Evolutionary conservation across 2,113 vertebrate species (phyloP).

Genomic region (Colaptes auratus): DNA sequence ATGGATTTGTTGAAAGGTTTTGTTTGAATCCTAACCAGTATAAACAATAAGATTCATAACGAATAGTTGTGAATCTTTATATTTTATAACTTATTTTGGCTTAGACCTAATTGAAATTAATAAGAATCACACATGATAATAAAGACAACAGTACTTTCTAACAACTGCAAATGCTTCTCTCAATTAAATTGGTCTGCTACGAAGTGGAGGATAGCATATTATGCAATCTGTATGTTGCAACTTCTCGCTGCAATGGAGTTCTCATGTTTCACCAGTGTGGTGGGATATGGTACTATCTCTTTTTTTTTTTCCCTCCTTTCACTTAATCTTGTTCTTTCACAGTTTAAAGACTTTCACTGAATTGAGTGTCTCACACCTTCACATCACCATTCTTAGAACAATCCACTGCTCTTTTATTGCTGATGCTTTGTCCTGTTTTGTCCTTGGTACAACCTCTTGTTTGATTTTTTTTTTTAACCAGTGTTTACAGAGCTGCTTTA

Average conservation of each 20-base stretch:
- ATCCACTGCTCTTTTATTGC: not conserved
- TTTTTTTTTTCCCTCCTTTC: not conserved
- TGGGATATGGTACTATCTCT: not conserved
- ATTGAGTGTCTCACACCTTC: not conserved
- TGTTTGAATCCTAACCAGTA: not conserved
- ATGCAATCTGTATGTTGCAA: not conserved
- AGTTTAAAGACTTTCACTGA: not conserved
- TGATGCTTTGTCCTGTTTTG: not conserved
- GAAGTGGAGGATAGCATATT: not conserved
- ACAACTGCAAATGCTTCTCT: not conserved
- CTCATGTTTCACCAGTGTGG: not conserved
- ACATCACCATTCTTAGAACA: not conserved
- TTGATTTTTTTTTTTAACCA: not conserved
- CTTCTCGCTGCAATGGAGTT: not conserved
- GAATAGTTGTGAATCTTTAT: not conserved
- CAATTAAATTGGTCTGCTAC: not conserved
- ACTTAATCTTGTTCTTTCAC: not conserved
- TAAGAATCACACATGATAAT: not conserved
- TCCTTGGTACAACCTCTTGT: not conserved
- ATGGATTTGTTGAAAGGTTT: not conserved
- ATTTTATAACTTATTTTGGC: not conserved
- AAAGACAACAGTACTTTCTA: not conserved
- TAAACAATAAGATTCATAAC: not conserved
- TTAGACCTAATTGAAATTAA: not conserved
- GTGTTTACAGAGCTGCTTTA: not conserved